Base-by-base conservation (phyloP, 2,888 invertebrate genomes). In the Polietes domitor region DNA sequence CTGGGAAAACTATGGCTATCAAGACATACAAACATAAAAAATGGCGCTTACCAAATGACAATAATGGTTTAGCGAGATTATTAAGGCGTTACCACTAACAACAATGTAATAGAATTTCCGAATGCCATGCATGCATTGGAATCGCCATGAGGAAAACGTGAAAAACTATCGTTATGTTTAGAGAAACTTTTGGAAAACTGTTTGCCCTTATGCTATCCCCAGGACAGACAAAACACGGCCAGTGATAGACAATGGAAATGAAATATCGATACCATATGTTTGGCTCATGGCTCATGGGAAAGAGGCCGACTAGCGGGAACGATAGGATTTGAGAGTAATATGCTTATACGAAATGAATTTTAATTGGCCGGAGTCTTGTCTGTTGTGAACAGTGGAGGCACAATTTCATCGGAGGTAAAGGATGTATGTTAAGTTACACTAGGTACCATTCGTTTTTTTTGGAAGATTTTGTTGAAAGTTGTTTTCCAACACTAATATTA, bases 11-110 rank as follows among this genome's bases (percentile, higher is more conserved):
- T 26, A 53, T n/a, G 15, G 37, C 43, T 43, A 19, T n/a, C 19
- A 55, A 19, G 24, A n/a, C 47, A 47, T 47, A 10, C 17, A 74
- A 47, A 82, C 26, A 61, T 63, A 53, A 47, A 41, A 65, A 32
- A 58, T 72, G 32, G 17, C 21, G 58, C 15, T 58, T 58, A 58
- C 15, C 76, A 83, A 80, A 77, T 83, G 76, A 58, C 68, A 77
- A 77, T 63, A 80, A 77, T 32, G 53, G 68, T 19, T 72, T 75
- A 26, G 3, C 47, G 72, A 50, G 47, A 82, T 80, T 81, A 73
- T 68, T 65, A 72, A 55, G 58, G 68, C 68, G 43, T 19, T 21
- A 15, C 41, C 41, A 43, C 68, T 43, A 41, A 68, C 68, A 68
- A 4, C 15, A 5, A 4, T 43, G 41, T 68, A 68, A 68, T 68